Conservation (phyloP, 2,113 vertebrate species). For the Sigmodon hispidus region DNA sequence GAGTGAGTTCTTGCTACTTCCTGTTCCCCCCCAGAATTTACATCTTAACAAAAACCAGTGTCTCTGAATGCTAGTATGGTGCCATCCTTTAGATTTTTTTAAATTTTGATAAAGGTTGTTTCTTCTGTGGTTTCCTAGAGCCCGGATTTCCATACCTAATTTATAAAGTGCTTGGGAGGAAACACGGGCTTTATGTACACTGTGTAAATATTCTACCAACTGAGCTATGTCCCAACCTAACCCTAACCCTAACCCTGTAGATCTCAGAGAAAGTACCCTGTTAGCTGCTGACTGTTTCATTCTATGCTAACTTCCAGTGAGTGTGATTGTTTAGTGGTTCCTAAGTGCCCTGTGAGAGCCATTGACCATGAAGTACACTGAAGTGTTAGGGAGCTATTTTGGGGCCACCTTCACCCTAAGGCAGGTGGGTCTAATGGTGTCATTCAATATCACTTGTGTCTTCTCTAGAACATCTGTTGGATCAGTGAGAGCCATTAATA, state of each 20-base stretch:
- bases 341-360: not conserved
- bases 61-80: not conserved
- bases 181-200: not conserved
- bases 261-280: not conserved
- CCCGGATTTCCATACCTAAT: not conserved
- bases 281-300: not conserved
- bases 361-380: not conserved
- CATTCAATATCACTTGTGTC: rapidly evolving
- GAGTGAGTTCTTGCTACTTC: not conserved
- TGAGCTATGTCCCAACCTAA: not conserved
- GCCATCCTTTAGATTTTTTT: not conserved
- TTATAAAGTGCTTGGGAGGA: not conserved
- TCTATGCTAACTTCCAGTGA: not conserved
- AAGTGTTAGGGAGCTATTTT: too few relatives aligned
- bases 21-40: not conserved
- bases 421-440: not conserved
- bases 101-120: not conserved
- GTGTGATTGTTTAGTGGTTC: not conserved
- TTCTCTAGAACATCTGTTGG: not conserved
- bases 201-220: not conserved
- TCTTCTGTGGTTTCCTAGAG: not conserved
- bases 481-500: not conserved
- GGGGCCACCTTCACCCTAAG: too few relatives aligned
- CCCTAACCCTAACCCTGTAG: not conserved
- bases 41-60: not conserved